Percentiles rank a stretch among this genome's conserved stretches.
These are phyloP conservation scores for Clarias fuscus DNA, from an alignment of 2,797 vertebrate genomes.

Conservation along the genomic window DNA sequence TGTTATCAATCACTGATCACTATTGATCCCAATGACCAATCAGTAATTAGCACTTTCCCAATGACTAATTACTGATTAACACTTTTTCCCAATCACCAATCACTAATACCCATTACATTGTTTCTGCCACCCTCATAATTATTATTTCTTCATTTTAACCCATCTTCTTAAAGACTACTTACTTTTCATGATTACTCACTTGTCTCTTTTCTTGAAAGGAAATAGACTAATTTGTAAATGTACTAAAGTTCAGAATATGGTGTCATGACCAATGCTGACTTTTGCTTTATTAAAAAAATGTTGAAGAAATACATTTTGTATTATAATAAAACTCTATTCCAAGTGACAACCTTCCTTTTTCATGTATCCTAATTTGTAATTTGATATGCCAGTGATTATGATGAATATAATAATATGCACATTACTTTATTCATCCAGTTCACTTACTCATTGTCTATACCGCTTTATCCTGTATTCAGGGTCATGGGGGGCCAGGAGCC, in stretches of 20 bases:
- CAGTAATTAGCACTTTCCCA: background rate
- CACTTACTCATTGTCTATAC: too few relatives aligned
- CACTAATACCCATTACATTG: too few relatives aligned
- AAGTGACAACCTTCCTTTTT: background rate
- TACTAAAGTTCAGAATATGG: too few relatives aligned
- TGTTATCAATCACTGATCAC: background rate
- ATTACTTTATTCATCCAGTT: background rate
- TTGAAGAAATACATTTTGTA: background rate
- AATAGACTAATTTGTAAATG: background rate
- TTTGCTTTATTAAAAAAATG: background rate
- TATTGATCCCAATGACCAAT: background rate
- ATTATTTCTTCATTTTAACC: background rate
- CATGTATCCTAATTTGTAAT: background rate
- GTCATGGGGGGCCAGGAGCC: too few relatives aligned
- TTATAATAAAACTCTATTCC: background rate
- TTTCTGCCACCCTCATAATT: background rate
- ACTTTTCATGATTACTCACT: background rate
- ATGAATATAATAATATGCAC: background rate
- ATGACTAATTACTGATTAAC: background rate
- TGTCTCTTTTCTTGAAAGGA: background rate
- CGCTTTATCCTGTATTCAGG: too few relatives aligned
- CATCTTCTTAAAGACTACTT: background rate
- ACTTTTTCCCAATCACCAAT: background rate
- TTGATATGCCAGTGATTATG: conserved; percentile 1
- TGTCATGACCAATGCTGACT: background rate